phyloP scores from a whole-genome alignment of 2,888 invertebrate species.

The Notodonta dromedarius region DNA sequence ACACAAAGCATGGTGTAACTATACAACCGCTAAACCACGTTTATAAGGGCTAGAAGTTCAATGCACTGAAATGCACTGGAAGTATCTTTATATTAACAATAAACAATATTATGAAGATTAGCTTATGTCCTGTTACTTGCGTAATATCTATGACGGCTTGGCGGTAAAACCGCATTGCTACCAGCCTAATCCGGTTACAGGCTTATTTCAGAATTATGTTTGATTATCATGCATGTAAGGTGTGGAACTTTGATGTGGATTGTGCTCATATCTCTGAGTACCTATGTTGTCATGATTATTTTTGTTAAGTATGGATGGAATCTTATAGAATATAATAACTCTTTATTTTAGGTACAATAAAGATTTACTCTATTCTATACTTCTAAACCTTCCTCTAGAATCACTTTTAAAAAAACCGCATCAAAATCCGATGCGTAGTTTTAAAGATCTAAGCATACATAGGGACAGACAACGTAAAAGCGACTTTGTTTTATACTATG shows the following conservation, averaged over 20 bases:
- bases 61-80: not conserved
- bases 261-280: not conserved
- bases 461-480: too few relatives aligned
- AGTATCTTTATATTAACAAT: not conserved
- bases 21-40: not conserved
- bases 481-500: too few relatives aligned
- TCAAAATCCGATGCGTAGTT: too few relatives aligned
- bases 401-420: too few relatives aligned
- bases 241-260: conserved; percentile 30
- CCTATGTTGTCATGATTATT: too few relatives aligned
- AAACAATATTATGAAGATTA: conserved; percentile 19
- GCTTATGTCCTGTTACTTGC: conserved; percentile 14
- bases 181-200: conserved; percentile 30
- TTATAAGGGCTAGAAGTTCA: not conserved
- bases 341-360: too few relatives aligned
- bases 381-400: too few relatives aligned
- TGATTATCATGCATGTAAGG: conserved; percentile 32
- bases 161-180: conserved; percentile 10
- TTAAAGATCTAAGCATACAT: too few relatives aligned
- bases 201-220: conserved; percentile 13
- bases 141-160: conserved; percentile 21
- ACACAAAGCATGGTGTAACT: too few relatives aligned
- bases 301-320: too few relatives aligned
- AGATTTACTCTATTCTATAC: too few relatives aligned
- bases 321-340: too few relatives aligned